Evolutionary conservation across 2,797 vertebrate species (phyloP).

Genomic region (Falco peregrinus): DNA sequence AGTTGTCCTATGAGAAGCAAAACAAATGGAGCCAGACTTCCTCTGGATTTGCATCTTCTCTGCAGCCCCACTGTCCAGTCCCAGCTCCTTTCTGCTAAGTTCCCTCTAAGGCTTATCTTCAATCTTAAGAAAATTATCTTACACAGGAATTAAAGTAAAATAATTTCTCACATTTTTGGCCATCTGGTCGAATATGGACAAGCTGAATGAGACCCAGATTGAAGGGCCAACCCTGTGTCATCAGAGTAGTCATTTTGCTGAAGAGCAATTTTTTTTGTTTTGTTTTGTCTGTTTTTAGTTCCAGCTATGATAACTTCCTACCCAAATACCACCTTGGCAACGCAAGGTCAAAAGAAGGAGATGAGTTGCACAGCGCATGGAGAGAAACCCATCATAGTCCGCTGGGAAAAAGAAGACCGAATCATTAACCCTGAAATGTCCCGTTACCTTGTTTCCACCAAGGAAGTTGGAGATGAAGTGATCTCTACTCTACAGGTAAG

Average conservation of each 20-base stretch:
- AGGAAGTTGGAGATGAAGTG: constrained; percentile 94
- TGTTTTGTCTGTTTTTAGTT: constrained; percentile 79
- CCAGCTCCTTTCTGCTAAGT: not conserved
- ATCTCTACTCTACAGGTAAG: constrained; percentile 93
- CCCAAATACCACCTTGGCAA: constrained; percentile 96
- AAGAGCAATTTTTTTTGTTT: not conserved
- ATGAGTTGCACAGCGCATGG: constrained; percentile 97
- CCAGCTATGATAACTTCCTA: constrained; percentile 99
- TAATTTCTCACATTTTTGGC: not conserved
- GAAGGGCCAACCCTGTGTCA: not conserved
- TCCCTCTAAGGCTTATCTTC: not conserved
- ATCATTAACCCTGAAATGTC: constrained; percentile 99
- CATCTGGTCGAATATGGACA: not conserved
- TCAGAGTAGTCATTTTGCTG: not conserved
- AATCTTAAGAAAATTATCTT: not conserved
- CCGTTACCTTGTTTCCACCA: constrained; percentile 93
- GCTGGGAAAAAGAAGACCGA: constrained; percentile 98
- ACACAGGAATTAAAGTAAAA: not conserved
- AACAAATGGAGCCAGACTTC: not conserved
- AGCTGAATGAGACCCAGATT: not conserved
- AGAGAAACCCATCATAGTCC: constrained; percentile 98
- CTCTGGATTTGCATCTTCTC: not conserved
- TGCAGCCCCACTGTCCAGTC: not conserved
- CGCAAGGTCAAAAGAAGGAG: constrained; percentile 95
- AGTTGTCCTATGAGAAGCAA: not conserved